Evolutionary conservation across 2,888 invertebrate genomes (phyloP), one percentile per base, ranked within the genome.

Genomic region (Steromphala cineraria): DNA sequence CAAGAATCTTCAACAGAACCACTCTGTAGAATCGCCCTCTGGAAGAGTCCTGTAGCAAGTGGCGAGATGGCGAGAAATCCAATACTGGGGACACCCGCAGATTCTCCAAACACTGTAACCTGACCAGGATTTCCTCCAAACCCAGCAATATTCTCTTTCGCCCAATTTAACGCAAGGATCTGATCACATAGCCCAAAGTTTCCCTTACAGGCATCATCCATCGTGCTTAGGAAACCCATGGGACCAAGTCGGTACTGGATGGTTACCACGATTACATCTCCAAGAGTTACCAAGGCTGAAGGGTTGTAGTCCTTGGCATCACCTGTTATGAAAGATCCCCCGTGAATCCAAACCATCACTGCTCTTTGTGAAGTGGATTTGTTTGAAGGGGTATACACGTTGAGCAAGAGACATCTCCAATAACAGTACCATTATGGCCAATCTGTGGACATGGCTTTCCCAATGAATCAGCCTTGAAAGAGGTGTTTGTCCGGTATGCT

Each of bases 361-460:
- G 82, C 67, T 46, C 74, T 78, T 53, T 52, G 46, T 4, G 46
- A 46, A 46, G 46, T 8, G 10, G 46, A 46, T 4, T 85, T 76
- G 21, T 67, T 40, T 4, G 78, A 36, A 10, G 89, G 89, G 10
- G 87, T 82, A 79, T 82, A 87, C 8, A 89, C 80, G 56, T 87
- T 87, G 8, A 90, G 75, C 31, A 85, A 83, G 0, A 90, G 78
- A 74, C 89, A 8, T 86, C 84, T 8, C 80, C 17, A 2, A 55
- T 36, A 13, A 55, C n/a, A n/a, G 46, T 10, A 1, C 46, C 13
- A 46, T 46, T 46, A 1, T 19, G 31, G 10, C 13, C 13, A 19
- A 19, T 8, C 56, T 77, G 98, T 90, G 96, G 96, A 95, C 98
- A 98, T 84, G 97, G 95, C 93, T 97, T 97, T 84, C 98, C 97